Evolutionary conservation across 2,113 vertebrate species (phyloP).

Genomic region (Hypomesus transpacificus): DNA sequence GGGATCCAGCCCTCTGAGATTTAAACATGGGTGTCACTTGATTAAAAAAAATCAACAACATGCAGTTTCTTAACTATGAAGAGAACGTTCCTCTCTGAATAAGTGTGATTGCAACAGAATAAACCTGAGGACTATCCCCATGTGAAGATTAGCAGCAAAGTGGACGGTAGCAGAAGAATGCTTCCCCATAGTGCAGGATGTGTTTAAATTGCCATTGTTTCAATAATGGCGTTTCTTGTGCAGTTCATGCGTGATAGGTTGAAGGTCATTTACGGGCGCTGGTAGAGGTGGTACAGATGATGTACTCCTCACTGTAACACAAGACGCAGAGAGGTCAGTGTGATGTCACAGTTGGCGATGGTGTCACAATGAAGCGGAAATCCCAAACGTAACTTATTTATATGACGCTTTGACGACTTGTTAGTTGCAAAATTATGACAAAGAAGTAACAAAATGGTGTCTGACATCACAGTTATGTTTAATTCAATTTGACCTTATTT

Average conservation of each 20-base stretch:
- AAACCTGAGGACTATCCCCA: constrained; percentile 15
- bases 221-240: neutral
- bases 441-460: too few species aligned
- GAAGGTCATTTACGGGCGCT: constrained; percentile 14
- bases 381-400: neutral
- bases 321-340: constrained; percentile 4
- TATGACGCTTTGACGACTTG: too few species aligned
- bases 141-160: constrained; percentile 41
- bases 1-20: constrained; percentile 50
- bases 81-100: too few species aligned
- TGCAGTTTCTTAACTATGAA: neutral
- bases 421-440: too few species aligned
- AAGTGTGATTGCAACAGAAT: neutral
- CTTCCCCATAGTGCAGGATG: constrained; percentile 34
- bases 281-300: neutral
- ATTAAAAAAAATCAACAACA: neutral
- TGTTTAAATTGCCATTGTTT: neutral
- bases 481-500: too few species aligned
- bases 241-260: constrained; percentile 5
- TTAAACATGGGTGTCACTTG: neutral
- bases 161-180: constrained; percentile 16
- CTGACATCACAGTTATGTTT: too few species aligned
- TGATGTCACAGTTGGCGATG: neutral
- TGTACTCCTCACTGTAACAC: constrained; percentile 50
- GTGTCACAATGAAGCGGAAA: neutral